Percentiles rank a stretch among this genome's conserved stretches.
These are phyloP conservation scores for Oscheius sp. DNA, from an alignment of 1,140 invertebrate genomes.

Conservation along the genomic window DNA sequence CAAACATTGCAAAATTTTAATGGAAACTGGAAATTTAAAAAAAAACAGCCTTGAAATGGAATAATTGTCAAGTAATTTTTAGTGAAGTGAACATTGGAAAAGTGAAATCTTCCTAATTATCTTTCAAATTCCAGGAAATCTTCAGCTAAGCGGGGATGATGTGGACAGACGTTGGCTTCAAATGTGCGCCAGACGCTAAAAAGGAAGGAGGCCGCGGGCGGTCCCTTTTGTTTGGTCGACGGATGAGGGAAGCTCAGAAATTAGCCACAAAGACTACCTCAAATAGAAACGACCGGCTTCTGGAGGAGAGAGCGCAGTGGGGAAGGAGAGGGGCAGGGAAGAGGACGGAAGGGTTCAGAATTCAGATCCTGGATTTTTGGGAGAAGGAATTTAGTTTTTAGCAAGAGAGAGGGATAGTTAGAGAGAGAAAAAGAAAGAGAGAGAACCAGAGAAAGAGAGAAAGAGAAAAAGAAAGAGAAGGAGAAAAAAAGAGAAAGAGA, in stretches of 20 bases:
- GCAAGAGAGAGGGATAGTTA: too few relatives aligned
- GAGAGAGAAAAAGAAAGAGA: too few relatives aligned
- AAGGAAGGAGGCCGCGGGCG: neutral
- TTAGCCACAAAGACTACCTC: slow-evolving; percentile 13
- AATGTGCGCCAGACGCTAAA: neutral
- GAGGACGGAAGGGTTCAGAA: too few relatives aligned
- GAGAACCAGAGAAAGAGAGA: too few relatives aligned
- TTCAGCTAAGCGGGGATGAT: neutral
- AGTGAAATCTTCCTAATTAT: neutral
- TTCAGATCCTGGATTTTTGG: too few relatives aligned
- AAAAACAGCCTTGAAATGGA: too few relatives aligned
- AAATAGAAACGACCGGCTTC: neutral
- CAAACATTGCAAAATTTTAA: too few relatives aligned
- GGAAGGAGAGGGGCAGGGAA: neutral
- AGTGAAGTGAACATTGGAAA: neutral
- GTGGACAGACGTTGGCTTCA: neutral
- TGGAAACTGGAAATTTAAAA: too few relatives aligned
- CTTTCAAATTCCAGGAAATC: neutral
- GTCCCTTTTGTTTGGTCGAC: neutral
- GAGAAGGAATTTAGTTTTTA: too few relatives aligned
- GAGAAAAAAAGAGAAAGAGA: too few relatives aligned
- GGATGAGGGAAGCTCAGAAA: slow-evolving; percentile 8
- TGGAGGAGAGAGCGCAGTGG: neutral
- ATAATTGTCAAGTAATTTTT: too few relatives aligned
- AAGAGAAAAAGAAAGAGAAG: too few relatives aligned